Conservation (phyloP, 2,113 vertebrate genomes). For the Lasiurus borealis region DNA sequence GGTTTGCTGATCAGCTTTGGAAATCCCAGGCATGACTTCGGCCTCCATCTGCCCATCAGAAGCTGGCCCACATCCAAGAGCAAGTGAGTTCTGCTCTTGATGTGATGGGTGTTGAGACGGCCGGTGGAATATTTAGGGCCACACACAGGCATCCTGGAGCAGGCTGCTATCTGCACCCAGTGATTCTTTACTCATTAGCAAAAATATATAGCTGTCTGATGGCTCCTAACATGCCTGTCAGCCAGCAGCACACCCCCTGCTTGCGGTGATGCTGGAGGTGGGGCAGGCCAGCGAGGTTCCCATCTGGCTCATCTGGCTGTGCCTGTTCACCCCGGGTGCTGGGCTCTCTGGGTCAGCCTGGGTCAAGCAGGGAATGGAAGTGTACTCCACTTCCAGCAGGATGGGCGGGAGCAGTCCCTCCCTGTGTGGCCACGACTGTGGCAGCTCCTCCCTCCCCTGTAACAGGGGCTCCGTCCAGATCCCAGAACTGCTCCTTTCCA, state of each 20-base stretch:
- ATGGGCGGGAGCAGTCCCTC: accelerated
- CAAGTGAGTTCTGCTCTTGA: neutral
- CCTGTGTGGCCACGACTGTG: accelerated
- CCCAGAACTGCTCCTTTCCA: accelerated
- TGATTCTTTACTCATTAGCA: neutral
- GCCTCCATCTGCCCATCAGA: neutral
- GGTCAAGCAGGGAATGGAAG: neutral
- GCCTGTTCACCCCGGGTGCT: neutral
- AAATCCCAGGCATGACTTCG: neutral
- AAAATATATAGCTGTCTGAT: neutral
- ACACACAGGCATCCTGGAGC: neutral
- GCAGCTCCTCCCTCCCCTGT: neutral
- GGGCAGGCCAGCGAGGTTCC: neutral
- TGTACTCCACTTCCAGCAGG: accelerated
- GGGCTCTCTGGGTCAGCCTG: neutral
- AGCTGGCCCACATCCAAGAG: neutral
- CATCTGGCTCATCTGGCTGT: neutral
- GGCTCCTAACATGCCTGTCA: neutral
- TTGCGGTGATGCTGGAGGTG: too few relatives aligned
- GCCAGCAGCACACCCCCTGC: neutral
- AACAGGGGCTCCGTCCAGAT: accelerated
- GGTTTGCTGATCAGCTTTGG: neutral
- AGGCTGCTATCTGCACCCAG: neutral
- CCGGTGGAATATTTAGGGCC: neutral
- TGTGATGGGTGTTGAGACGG: neutral